Conservation (phyloP, 2,113 vertebrate genomes). For the Panurus biarmicus region DNA sequence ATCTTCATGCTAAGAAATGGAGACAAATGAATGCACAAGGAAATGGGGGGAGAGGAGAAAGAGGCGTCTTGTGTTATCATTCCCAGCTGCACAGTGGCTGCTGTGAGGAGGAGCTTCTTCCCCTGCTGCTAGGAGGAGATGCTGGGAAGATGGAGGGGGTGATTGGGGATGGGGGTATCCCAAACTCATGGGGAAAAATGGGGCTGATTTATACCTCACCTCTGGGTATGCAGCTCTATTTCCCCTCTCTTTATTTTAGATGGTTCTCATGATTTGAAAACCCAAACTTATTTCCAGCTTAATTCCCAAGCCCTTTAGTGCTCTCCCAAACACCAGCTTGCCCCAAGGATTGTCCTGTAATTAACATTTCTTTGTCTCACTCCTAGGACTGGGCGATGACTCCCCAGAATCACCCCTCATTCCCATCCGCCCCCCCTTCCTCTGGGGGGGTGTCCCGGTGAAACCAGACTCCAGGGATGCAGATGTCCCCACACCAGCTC, state of each 20-base stretch:
- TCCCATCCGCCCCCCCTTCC: background rate
- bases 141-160: background rate
- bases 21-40: background rate
- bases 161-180: background rate
- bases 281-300: background rate
- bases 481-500: background rate
- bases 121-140: background rate
- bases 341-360: background rate
- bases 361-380: background rate
- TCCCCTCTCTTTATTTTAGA: background rate
- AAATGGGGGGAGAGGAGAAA: conserved; percentile 1
- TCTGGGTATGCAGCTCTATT: background rate
- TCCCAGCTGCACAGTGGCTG: background rate
- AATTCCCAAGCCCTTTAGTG: accelerated
- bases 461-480: background rate
- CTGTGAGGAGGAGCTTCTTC: background rate
- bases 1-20: background rate
- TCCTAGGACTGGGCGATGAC: conserved; percentile 42
- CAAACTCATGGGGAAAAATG: accelerated
- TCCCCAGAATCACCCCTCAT: accelerated
- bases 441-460: background rate
- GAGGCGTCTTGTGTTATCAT: background rate
- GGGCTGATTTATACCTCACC: background rate
- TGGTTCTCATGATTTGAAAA: background rate
- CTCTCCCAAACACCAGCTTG: background rate